Evolutionary conservation across 2,797 vertebrate species (phyloP).

Genomic region (Apodemus agrarius): DNA sequence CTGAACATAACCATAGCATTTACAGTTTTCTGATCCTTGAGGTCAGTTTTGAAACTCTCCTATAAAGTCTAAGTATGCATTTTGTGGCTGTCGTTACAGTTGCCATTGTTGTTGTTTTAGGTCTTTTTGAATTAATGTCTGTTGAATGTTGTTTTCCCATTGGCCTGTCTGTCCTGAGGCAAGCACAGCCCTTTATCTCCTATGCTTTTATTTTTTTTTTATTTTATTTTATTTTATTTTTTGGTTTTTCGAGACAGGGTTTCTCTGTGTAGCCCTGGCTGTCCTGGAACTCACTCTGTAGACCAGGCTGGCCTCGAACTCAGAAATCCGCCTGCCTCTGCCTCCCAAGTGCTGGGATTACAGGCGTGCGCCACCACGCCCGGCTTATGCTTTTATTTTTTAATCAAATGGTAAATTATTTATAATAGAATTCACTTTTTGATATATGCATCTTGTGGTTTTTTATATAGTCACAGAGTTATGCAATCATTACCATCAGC

Average conservation of each 20-base stretch:
- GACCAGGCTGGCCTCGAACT: too few species aligned
- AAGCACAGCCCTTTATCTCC: not conserved
- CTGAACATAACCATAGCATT: not conserved
- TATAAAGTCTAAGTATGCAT: not conserved
- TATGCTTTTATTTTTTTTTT: not conserved
- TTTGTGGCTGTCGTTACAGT: not conserved
- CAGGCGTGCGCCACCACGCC: too few species aligned
- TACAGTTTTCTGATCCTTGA: not conserved
- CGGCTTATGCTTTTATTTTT: not conserved
- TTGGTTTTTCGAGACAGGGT: too few species aligned
- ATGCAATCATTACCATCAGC: not conserved
- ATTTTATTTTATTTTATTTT: too few species aligned
- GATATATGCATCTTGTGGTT: not conserved
- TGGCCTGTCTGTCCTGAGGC: not conserved
- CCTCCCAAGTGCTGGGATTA: too few species aligned
- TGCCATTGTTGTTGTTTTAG: not conserved
- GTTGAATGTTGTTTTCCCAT: not conserved
- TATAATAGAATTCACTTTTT: not conserved
- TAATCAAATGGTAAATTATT: conserved; percentile 21
- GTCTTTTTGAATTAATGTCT: not conserved
- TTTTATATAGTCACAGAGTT: not conserved
- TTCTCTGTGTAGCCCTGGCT: too few species aligned
- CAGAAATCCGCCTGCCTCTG: too few species aligned
- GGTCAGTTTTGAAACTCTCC: not conserved
- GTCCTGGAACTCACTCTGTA: too few species aligned